These are phyloP conservation scores for Misgurnus mizolepis DNA, from an alignment of 2,113 vertebrate genomes.

Conservation along the genomic window DNA sequence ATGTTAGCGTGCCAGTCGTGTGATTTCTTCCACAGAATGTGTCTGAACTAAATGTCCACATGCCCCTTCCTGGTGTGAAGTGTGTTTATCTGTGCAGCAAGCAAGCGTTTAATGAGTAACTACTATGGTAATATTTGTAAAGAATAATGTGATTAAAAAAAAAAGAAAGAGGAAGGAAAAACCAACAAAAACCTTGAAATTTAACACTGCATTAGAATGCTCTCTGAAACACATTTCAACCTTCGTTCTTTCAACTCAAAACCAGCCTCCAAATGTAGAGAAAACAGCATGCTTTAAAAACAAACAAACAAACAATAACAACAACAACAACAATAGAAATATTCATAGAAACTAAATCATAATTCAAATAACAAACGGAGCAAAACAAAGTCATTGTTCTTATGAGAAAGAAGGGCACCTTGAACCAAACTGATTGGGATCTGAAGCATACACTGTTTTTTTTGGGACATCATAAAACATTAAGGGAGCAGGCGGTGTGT, in stretches of 20 bases:
- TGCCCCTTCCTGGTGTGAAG: constrained; percentile 68
- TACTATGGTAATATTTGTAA: constrained; percentile 77
- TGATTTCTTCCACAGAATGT: constrained; percentile 19
- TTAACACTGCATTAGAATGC: constrained; percentile 67
- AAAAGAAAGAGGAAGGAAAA: constrained; percentile 32
- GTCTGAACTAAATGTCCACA: constrained; percentile 58
- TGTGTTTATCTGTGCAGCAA: constrained; percentile 72
- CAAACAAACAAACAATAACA: constrained; percentile 48
- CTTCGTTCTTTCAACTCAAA: constrained; percentile 52
- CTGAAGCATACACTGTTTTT: background rate
- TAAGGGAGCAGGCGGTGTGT: constrained; percentile 11
- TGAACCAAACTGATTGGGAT: constrained; percentile 13
- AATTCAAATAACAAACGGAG: constrained; percentile 16
- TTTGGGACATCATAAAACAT: background rate
- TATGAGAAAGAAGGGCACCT: constrained; percentile 10
- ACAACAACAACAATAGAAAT: constrained; percentile 38
- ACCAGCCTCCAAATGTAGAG: constrained; percentile 49
- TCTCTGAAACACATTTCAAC: constrained; percentile 65
- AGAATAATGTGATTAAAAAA: constrained; percentile 67
- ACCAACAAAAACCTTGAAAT: constrained; percentile 65
- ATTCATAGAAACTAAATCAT: constrained; percentile 20
- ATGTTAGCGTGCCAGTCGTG: constrained; percentile 29
- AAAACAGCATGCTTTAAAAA: constrained; percentile 61
- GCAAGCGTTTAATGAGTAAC: constrained; percentile 77
- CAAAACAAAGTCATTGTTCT: constrained; percentile 25